These are phyloP conservation scores for Synodontis membranacea DNA, from an alignment of 2,113 vertebrate species.

Conservation along the genomic window DNA sequence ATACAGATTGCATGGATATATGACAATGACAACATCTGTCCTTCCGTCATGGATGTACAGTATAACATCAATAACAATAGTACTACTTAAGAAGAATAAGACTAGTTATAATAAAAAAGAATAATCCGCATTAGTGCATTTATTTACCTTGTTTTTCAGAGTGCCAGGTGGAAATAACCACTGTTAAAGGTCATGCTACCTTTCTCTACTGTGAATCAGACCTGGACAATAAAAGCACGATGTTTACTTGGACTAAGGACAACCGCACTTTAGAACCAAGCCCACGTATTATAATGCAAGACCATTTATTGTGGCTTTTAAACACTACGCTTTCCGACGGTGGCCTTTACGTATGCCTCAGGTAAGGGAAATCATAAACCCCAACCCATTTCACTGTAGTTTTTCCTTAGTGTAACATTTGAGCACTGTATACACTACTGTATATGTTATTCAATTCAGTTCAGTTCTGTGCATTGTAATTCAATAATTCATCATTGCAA, in stretches of 20 bases:
- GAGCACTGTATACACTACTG: background rate
- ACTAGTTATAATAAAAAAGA: background rate
- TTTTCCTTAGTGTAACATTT: background rate
- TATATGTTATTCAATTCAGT: background rate
- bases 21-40: background rate
- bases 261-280: background rate
- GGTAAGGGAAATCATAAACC: constrained; percentile 1
- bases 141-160: background rate
- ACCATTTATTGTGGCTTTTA: constrained; percentile 22
- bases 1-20: background rate
- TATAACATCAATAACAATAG: background rate
- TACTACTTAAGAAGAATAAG: background rate
- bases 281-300: constrained; percentile 5
- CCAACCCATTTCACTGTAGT: background rate
- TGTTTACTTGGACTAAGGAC: constrained; percentile 29
- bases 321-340: constrained; percentile 20
- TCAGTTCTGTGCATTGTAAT: background rate
- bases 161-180: background rate
- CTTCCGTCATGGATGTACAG: background rate
- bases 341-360: constrained; percentile 21
- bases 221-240: background rate
- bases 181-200: constrained; percentile 3
- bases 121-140: background rate
- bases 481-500: background rate
- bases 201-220: background rate